Evolutionary conservation across 2,888 invertebrate species (phyloP), one percentile per base, ranked within the genome.

Genomic region (Herminia tarsipennalis): DNA sequence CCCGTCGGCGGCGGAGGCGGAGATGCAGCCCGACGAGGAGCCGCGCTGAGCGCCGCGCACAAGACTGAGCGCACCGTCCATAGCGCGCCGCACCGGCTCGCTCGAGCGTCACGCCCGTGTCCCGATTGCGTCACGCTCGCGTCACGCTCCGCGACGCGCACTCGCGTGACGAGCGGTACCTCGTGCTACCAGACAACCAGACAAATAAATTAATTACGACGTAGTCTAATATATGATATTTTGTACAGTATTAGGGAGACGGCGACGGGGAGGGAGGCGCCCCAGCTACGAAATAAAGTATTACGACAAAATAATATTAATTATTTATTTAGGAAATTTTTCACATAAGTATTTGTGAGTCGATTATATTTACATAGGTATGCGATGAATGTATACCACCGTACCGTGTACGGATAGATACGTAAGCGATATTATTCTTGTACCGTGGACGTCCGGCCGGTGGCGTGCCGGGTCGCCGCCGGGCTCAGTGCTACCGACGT

Each of bases 1-100:
- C 76, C 87, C 87, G 30, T 86, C 88, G 52, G 88, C 88, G 39
- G 83, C 86, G 35, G 88, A 86, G 78, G 48, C 84, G 27, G 87
- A 86, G 61, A 67, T 65, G 70, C 76, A 66, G 72, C 73, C 69
- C 44, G 83, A 84, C 53, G 85, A 83, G 36, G 81, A 75, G 48
- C 57, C 72, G 50, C 81, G 73, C 69, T 78, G 74, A 72, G 49
- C 36, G 39, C 47, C 20, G 28, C 21, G 30, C 46, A 25, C 50
- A 37, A 53, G 45, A 51, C 49, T 51, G 47, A 45, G 42, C 36
- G 51, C 44, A 41, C 53, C 51, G 56, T 43, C 57, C 57, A 41
- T 34, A 33, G 35, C 36, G 20, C 35, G 34, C 17, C 30, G 24
- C 10, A 12, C 34, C n/a, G n/a, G n/a, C n/a, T n/a, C n/a, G n/a